Evolutionary conservation across 2,888 invertebrate genomes (phyloP).

Genomic region (Rhorus exstirpatorius): DNA sequence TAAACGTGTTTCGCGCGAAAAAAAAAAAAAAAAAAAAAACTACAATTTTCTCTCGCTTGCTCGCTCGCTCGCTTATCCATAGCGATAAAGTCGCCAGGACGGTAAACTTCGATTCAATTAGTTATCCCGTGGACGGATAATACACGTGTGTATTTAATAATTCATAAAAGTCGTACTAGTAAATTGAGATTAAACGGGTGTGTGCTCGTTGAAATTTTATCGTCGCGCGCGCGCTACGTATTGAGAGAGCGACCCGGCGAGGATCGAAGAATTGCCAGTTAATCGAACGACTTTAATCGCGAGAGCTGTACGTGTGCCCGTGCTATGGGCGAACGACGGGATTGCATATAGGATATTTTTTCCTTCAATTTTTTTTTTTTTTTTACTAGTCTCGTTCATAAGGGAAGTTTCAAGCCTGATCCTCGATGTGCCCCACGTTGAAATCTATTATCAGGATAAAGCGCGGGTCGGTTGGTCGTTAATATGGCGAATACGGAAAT

Average conservation of each 20-base stretch:
- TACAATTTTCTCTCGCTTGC: slow-evolving; percentile 70
- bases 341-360: slow-evolving; percentile 5
- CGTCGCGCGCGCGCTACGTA: slow-evolving; percentile 7
- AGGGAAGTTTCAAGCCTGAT: neutral
- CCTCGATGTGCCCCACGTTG: slow-evolving; percentile 20
- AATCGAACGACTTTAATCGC: slow-evolving; percentile 56
- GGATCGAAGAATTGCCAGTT: slow-evolving; percentile 43
- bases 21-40: too few species aligned
- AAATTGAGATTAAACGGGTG: slow-evolving; percentile 74
- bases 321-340: slow-evolving; percentile 14
- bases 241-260: neutral
- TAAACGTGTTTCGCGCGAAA: slow-evolving; percentile 74
- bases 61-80: slow-evolving; percentile 67
- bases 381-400: too few species aligned
- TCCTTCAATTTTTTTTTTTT: slow-evolving; percentile 13
- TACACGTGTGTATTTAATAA: slow-evolving; percentile 73
- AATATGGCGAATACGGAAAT: slow-evolving; percentile 59
- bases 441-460: slow-evolving; percentile 55
- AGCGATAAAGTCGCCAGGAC: slow-evolving; percentile 53
- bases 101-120: slow-evolving; percentile 74
- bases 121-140: slow-evolving; percentile 65
- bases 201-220: slow-evolving; percentile 39
- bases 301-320: slow-evolving; percentile 6
- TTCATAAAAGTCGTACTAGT: slow-evolving; percentile 70
- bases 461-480: slow-evolving; percentile 10